Evolutionary conservation across 2,888 invertebrate genomes (phyloP), one percentile per base, ranked within the genome.

Genomic region (Amblyjoppa fuscipennis): DNA sequence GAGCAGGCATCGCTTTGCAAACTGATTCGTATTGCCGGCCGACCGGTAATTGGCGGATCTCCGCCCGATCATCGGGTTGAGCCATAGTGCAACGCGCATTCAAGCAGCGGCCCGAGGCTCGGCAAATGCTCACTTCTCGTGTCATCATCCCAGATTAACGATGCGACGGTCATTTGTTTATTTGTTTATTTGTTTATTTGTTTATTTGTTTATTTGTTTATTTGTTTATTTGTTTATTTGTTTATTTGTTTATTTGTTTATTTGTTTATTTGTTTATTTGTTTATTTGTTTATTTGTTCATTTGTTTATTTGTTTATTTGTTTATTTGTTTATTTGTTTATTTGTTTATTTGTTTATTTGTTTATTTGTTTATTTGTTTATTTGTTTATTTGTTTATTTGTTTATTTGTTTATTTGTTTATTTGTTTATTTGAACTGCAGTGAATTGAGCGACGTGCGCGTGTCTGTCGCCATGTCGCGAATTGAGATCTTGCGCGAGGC

Each of bases 21-120:
- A 69, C 69, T 69, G 69, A 49, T 69, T 69, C 28, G 45, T 69
- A 69, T 49, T 69, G 28, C 69, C 13, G 11, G 41, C 49, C 41
- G 28, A 25, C 28, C 28, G 61, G 61, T 64, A 64, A 64, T 64
- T 64, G 61, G 61, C 34, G 61, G 31, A 64, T 64, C 61, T 64
- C 31, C 16, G 61, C 34, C 61, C 61, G 61, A 64, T 64, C 16
- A 28, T 64, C 61, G 45, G 4, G 61, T 64, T 31, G 61, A 34
- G 61, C 34, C 34, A 64, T 31, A n/a, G 61, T 34, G 61, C 61
- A 64, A 34, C 61, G 13, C 16, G 61, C 61, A 31, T 64, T 16
- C 61, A n/a, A 64, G 31, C 31, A n/a, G 61, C 59, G 28, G 59
- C 28, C 59, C 11, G 59, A 25, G 59, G 25, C 25, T 59, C 28